A percentile compares a stretch with the other conserved stretches of the same genome.
These are phyloP conservation scores for Cyprinus carpio DNA, from an alignment of 2,113 vertebrate genomes.

Conservation along the genomic window DNA sequence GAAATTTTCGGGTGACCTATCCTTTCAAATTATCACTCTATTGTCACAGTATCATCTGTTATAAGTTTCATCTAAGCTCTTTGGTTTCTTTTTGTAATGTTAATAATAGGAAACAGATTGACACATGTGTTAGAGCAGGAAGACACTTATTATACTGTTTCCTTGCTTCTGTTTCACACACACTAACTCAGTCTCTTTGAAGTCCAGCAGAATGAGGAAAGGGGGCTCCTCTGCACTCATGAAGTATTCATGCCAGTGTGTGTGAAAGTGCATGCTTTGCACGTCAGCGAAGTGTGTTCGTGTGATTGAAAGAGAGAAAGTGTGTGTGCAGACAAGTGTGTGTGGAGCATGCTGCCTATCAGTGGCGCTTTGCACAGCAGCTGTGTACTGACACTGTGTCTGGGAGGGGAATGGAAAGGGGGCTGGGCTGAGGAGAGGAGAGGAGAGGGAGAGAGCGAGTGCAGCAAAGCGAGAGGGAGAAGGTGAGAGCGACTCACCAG, in stretches of 20 bases:
- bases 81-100: background rate
- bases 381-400: conserved; percentile 61
- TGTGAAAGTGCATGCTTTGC: conserved; percentile 43
- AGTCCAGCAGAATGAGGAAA: conserved; percentile 60
- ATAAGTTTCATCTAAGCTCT: conserved; percentile 3
- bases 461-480: conserved; percentile 45
- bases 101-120: conserved; percentile 30
- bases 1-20: no score
- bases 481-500: conserved; percentile 55
- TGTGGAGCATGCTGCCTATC: conserved; percentile 44
- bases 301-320: conserved; percentile 32
- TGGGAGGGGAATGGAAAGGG: conserved; percentile 58
- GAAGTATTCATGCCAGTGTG: conserved; percentile 69
- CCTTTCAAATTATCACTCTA: background rate
- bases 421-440: conserved; percentile 54
- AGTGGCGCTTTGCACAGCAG: conserved; percentile 57
- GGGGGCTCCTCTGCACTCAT: conserved; percentile 63
- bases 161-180: conserved; percentile 44
- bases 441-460: conserved; percentile 37
- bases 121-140: conserved; percentile 24
- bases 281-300: conserved; percentile 50
- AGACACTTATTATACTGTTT: conserved; percentile 38
- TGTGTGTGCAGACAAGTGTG: conserved; percentile 22
- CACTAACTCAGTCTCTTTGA: conserved; percentile 62
- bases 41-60: background rate